A percentile compares a stretch with the other conserved stretches of the same genome.
These are phyloP conservation scores for Microctenopoma stevenorrisi DNA, from an alignment of 2,797 vertebrate species.

Conservation along the genomic window DNA sequence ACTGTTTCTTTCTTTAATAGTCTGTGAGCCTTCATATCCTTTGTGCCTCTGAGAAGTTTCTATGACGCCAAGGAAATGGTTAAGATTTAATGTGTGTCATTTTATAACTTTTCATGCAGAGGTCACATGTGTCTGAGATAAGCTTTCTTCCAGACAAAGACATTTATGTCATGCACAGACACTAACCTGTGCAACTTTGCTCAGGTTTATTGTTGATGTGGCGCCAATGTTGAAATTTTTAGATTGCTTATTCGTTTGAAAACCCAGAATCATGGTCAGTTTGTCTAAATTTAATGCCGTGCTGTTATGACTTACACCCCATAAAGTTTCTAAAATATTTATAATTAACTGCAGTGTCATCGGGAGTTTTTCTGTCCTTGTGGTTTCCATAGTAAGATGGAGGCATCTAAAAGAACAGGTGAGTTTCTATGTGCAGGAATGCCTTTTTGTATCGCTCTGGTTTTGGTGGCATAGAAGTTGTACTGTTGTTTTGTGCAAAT, in stretches of 20 bases:
- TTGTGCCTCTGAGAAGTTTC: background rate
- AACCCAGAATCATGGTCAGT: background rate
- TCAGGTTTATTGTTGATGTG: background rate
- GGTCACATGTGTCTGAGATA: constrained; percentile 27
- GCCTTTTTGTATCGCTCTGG: background rate
- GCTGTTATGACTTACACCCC: background rate
- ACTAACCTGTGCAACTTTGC: background rate
- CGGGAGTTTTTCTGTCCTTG: constrained; percentile 85
- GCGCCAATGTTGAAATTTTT: background rate
- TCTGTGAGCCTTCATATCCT: background rate
- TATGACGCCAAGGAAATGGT: background rate
- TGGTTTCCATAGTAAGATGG: constrained; percentile 75
- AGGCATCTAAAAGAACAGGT: constrained; percentile 82
- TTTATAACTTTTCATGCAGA: constrained; percentile 16
- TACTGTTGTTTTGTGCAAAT: background rate
- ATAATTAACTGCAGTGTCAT: constrained; percentile 79
- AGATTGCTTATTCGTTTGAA: background rate
- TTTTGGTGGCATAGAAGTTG: background rate
- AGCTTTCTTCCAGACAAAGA: background rate
- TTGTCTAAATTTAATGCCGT: background rate
- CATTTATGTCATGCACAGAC: background rate
- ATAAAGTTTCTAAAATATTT: background rate
- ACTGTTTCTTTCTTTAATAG: background rate
- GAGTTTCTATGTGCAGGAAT: constrained; percentile 13
- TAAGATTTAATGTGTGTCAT: background rate